Evolutionary conservation across 2,888 invertebrate species (phyloP).

Genomic region (Acanthopleura granulata): DNA sequence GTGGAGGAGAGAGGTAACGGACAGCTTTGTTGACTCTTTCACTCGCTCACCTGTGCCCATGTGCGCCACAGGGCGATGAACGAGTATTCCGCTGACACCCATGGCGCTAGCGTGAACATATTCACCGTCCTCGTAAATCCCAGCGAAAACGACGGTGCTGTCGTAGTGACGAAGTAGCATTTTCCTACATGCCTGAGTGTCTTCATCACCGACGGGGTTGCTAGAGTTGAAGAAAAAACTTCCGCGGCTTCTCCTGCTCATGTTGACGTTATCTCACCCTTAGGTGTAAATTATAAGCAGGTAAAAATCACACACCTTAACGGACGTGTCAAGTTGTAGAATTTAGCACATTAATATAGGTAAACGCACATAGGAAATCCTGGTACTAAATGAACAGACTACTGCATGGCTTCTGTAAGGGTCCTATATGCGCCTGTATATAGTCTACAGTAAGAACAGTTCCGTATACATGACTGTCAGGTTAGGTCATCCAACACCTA

Average conservation of each 20-base stretch:
- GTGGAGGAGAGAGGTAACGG: background rate
- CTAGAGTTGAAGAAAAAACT: background rate
- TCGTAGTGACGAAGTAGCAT: slow-evolving; percentile 7
- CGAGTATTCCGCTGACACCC: background rate
- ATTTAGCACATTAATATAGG: too few species aligned
- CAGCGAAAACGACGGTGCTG: background rate
- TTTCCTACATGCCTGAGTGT: background rate
- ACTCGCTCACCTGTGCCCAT: background rate
- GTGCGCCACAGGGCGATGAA: background rate
- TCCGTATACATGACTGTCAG: too few species aligned
- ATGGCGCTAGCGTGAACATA: background rate
- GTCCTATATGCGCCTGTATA: too few species aligned
- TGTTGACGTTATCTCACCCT: background rate
- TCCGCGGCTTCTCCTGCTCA: slow-evolving; percentile 7
- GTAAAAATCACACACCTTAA: too few species aligned
- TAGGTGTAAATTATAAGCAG: too few species aligned
- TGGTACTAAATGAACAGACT: too few species aligned
- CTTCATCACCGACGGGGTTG: background rate
- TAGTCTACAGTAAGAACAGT: too few species aligned
- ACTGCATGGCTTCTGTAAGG: too few species aligned
- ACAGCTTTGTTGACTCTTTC: background rate
- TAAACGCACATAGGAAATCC: too few species aligned
- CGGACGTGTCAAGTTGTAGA: too few species aligned
- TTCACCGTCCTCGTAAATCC: slow-evolving; percentile 7
- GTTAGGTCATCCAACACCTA: too few species aligned